Conservation (phyloP, 2,888 invertebrate species). For the Habrosyne pyritoides region DNA sequence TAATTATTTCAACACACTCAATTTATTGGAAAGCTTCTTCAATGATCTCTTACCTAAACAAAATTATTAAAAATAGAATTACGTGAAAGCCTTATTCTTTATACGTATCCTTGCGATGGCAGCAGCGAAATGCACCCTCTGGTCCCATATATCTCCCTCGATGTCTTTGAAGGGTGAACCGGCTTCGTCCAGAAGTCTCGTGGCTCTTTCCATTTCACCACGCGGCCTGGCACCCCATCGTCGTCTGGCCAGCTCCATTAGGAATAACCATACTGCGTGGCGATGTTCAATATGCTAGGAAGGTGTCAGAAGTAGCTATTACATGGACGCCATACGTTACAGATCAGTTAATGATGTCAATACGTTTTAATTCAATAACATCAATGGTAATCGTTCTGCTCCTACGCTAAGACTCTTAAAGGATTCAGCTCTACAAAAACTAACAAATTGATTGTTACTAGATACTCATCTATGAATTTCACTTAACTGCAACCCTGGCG, state of each 20-base stretch:
- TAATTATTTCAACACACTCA: neutral
- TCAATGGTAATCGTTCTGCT: no score
- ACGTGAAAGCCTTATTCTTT: slow-evolving; percentile 87
- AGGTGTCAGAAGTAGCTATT: neutral
- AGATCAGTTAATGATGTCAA: neutral
- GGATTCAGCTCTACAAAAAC: neutral
- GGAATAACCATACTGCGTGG: slow-evolving; percentile 85
- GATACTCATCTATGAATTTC: slow-evolving; percentile 20
- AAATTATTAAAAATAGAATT: slow-evolving; percentile 39
- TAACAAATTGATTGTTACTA: slow-evolving; percentile 5
- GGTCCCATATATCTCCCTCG: slow-evolving; percentile 85
- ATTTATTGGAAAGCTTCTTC: neutral
- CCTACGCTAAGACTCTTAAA: no score
- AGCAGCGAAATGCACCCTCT: slow-evolving; percentile 88
- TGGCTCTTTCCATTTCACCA: slow-evolving; percentile 56
- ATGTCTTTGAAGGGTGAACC: slow-evolving; percentile 77
- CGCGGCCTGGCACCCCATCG: slow-evolving; percentile 77
- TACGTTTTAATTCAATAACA: neutral
- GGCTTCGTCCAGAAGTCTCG: slow-evolving; percentile 48
- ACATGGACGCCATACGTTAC: neutral
- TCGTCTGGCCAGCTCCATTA: slow-evolving; percentile 88
- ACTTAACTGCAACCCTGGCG: slow-evolving; percentile 22
- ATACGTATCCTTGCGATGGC: slow-evolving; percentile 90
- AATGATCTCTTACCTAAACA: neutral
- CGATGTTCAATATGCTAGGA: slow-evolving; percentile 55